These are phyloP conservation scores for Lordiphosa collinella DNA, from an alignment of 1,140 invertebrate genomes.

Conservation along the genomic window DNA sequence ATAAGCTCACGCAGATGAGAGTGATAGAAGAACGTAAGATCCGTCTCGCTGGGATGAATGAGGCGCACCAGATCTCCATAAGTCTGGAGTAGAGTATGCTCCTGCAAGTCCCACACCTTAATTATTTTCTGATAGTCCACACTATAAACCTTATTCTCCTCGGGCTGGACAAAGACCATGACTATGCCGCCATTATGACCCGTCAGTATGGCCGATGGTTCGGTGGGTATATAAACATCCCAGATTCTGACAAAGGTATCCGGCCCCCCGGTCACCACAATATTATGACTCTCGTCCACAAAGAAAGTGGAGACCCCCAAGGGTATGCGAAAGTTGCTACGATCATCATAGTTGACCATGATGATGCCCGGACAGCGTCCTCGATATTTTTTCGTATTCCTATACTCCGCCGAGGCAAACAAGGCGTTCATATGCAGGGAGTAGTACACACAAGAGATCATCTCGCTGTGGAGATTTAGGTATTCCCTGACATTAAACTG, in stretches of 20 bases:
- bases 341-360: constrained; percentile 48
- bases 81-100: constrained; percentile 81
- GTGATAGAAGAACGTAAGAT: constrained; percentile 84
- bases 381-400: constrained; percentile 66
- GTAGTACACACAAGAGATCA: constrained; percentile 84
- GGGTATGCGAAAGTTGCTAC: constrained; percentile 61
- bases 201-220: constrained; percentile 82
- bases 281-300: constrained; percentile 81
- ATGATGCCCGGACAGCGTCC: constrained; percentile 63
- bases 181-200: constrained; percentile 87
- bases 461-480: constrained; percentile 82
- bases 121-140: constrained; percentile 84
- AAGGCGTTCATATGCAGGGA: constrained; percentile 82
- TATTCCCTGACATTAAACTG: constrained; percentile 81
- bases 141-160: constrained; percentile 86
- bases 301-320: constrained; percentile 82
- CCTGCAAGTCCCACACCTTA: constrained; percentile 85
- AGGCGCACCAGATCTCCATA: constrained; percentile 83
- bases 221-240: constrained; percentile 86
- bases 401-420: constrained; percentile 81
- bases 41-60: constrained; percentile 81
- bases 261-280: constrained; percentile 86
- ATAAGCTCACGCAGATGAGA: constrained; percentile 83
- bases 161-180: constrained; percentile 84
- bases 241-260: constrained; percentile 87